Percentiles rank a stretch among this genome's conserved stretches.
phyloP scores from a whole-genome alignment of 2,113 vertebrate genomes.

The Corvus hawaiiensis region DNA sequence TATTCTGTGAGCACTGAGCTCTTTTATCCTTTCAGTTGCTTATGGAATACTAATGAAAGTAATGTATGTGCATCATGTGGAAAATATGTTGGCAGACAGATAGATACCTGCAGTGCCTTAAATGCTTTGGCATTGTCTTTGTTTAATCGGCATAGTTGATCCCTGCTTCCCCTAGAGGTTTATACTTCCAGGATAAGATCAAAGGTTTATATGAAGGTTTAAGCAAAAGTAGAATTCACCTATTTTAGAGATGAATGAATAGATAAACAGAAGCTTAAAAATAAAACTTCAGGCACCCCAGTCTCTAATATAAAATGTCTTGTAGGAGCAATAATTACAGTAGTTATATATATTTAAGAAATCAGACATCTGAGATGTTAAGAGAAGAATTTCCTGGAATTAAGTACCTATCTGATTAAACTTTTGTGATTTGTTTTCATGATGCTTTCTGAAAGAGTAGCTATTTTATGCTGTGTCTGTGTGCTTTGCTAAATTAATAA shows the following conservation, averaged over 20 bases:
- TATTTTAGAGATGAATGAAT: constrained; percentile 25
- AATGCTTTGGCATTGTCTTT: constrained; percentile 35
- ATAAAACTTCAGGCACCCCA: neutral
- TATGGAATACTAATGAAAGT: constrained; percentile 37
- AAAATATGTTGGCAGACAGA: constrained; percentile 54
- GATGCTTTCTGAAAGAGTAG: neutral
- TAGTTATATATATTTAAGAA: constrained; percentile 34
- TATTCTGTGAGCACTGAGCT: neutral
- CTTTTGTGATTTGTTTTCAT: neutral
- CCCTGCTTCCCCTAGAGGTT: constrained; percentile 7
- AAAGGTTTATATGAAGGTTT: constrained; percentile 45
- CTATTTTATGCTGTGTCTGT: neutral
- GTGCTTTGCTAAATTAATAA: constrained; percentile 9
- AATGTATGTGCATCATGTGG: constrained; percentile 35
- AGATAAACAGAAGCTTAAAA: constrained; percentile 44
- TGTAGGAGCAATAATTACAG: constrained; percentile 2
- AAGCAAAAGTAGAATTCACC: constrained; percentile 19
- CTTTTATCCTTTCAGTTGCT: neutral
- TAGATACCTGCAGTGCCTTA: constrained; percentile 47
- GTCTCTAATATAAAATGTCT: constrained; percentile 11
- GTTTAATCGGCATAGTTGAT: constrained; percentile 3
- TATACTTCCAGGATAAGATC: constrained; percentile 38
- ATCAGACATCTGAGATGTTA: constrained; percentile 18
- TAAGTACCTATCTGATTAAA: constrained; percentile 30
- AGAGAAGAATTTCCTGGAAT: constrained; percentile 35